Conservation (phyloP, 2,113 vertebrate species). For the Stigmatopora argus region DNA sequence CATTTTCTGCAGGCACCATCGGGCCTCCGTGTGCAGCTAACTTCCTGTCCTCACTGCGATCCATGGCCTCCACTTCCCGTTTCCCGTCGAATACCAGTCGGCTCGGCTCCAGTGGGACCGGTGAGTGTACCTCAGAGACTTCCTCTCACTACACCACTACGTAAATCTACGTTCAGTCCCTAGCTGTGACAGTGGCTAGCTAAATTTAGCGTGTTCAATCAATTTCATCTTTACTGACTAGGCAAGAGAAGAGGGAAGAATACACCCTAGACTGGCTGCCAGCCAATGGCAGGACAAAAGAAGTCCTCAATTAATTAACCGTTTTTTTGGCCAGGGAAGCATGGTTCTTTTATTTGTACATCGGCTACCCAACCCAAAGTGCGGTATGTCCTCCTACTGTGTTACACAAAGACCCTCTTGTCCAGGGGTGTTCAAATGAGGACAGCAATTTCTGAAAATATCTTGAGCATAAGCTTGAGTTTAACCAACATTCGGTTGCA, state of each 20-base stretch:
- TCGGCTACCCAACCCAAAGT: no score
- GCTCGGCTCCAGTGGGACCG: conserved; percentile 55
- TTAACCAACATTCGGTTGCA: no score
- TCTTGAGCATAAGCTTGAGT: no score
- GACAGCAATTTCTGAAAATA: no score
- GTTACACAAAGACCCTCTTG: no score
- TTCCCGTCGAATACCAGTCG: conserved; percentile 54
- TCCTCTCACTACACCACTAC: conserved; percentile 26
- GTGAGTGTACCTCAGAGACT: conserved; percentile 41
- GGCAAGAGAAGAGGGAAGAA: not conserved
- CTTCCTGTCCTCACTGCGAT: conserved; percentile 36
- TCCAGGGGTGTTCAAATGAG: no score
- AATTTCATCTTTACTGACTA: not conserved
- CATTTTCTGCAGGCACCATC: not conserved
- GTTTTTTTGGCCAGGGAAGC: no score
- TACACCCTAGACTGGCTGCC: not conserved
- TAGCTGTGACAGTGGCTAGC: not conserved
- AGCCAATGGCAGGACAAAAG: not conserved
- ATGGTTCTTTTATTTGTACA: no score
- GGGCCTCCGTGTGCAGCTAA: conserved; percentile 5
- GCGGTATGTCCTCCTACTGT: no score
- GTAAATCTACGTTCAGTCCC: not conserved
- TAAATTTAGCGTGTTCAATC: not conserved
- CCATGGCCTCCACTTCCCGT: conserved; percentile 44
- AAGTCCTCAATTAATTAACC: no score